Evolutionary conservation across 35 echinoderm and acorn worm species (phyloP).

Genomic region (Acanthaster planci): DNA sequence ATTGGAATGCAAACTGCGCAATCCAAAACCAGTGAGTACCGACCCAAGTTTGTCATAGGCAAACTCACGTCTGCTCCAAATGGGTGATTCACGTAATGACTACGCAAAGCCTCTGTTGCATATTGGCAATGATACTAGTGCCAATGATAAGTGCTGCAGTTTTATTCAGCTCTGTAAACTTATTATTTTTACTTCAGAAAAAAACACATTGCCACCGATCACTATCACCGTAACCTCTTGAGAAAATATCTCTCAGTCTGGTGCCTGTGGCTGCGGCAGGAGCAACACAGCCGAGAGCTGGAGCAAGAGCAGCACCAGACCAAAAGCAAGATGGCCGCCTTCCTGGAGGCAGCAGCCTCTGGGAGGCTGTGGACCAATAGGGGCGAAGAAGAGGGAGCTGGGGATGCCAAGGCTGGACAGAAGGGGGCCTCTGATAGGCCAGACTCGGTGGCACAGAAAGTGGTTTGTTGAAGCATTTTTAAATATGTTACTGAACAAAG

Average conservation of each 20-base stretch:
- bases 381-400: constrained; percentile 49
- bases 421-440: constrained; percentile 32
- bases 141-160: too few relatives aligned
- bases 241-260: constrained; percentile 69
- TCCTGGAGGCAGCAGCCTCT: constrained; percentile 91
- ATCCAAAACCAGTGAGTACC: too few relatives aligned
- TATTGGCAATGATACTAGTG: too few relatives aligned
- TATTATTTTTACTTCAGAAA: too few relatives aligned
- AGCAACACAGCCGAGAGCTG: constrained; percentile 32
- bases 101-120: too few relatives aligned
- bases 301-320: constrained; percentile 53
- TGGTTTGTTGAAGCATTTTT: neutral
- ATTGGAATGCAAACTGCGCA: too few relatives aligned
- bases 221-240: constrained; percentile 54
- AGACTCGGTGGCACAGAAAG: constrained; percentile 30
- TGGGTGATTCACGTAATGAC: too few relatives aligned
- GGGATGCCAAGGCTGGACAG: neutral
- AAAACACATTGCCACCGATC: constrained; percentile 45
- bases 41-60: too few relatives aligned
- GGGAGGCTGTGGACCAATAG: constrained; percentile 89
- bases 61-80: too few relatives aligned
- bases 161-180: too few relatives aligned
- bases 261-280: constrained; percentile 45
- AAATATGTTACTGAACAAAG: neutral
- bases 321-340: constrained; percentile 86